These are phyloP conservation scores for Ectemnius lituratus DNA, from an alignment of 2,888 invertebrate genomes.

Conservation along the genomic window DNA sequence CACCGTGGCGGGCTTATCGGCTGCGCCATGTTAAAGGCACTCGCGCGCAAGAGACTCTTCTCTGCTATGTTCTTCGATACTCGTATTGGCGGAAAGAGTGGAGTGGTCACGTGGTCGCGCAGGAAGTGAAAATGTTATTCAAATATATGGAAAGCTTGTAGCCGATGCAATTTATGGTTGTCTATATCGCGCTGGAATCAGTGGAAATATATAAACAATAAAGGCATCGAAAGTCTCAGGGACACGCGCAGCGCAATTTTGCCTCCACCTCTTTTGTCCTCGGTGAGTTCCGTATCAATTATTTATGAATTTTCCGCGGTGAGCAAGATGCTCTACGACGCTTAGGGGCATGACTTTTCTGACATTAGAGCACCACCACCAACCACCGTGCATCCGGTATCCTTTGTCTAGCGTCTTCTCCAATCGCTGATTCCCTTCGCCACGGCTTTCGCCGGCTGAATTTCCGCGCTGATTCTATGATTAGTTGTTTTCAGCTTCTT, in stretches of 20 bases:
- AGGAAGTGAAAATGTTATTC: conserved; percentile 67
- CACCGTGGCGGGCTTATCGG: conserved; percentile 36
- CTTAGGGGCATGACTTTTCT: conserved; percentile 21
- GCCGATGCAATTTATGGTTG: conserved; percentile 65
- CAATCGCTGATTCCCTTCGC: no score
- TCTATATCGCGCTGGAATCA: conserved; percentile 60
- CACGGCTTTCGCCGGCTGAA: neutral
- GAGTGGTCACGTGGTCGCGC: conserved; percentile 27
- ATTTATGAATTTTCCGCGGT: conserved; percentile 60
- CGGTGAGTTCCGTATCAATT: conserved; percentile 49
- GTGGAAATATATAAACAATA: conserved; percentile 64
- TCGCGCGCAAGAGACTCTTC: no score
- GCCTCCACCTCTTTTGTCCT: neutral
- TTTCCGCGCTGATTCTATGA: no score
- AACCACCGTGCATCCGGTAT: conserved; percentile 13
- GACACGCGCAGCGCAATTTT: conserved; percentile 16
- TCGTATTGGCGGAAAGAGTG: no score
- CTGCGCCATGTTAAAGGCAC: no score
- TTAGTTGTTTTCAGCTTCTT: no score
- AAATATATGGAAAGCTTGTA: conserved; percentile 66
- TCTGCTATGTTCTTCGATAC: no score
- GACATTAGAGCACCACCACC: conserved; percentile 10
- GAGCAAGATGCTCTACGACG: neutral
- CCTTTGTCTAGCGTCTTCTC: neutral
- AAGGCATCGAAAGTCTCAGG: conserved; percentile 55